Conservation (phyloP, 2,888 invertebrate species). For the Volucella inflata region DNA sequence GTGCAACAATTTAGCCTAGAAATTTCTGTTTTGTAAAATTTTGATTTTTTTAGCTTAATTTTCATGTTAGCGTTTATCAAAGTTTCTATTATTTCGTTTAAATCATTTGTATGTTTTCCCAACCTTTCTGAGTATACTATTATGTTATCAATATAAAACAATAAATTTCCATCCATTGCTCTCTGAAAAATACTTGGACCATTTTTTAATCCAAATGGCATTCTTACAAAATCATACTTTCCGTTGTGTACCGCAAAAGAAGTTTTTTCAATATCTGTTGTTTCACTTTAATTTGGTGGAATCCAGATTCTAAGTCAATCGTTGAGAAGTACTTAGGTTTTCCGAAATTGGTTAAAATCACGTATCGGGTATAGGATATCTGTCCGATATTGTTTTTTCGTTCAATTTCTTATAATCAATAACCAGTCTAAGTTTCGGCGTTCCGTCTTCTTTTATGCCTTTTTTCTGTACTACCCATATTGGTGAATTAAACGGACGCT, state of each 20-base stretch:
- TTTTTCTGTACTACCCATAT: too few relatives aligned
- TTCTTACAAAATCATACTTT: neutral
- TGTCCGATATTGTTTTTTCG: too few relatives aligned
- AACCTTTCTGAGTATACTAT: too few relatives aligned
- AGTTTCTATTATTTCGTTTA: too few relatives aligned
- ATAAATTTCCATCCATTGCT: conserved; percentile 2
- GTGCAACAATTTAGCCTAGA: neutral
- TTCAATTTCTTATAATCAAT: too few relatives aligned
- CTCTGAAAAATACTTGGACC: conserved; percentile 1
- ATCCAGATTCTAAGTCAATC: too few relatives aligned
- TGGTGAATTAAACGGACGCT: too few relatives aligned
- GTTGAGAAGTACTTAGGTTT: neutral
- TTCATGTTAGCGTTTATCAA: neutral
- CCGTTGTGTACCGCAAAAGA: neutral
- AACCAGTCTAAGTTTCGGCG: too few relatives aligned
- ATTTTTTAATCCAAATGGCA: neutral
- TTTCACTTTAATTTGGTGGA: neutral
- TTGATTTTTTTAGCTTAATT: neutral
- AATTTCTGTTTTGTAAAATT: neutral
- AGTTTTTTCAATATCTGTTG: conserved; percentile 4
- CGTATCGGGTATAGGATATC: too few relatives aligned
- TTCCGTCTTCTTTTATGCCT: too few relatives aligned
- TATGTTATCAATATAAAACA: neutral
- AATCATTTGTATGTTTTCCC: too few relatives aligned
- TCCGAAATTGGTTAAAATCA: too few relatives aligned